Evolutionary conservation across 2,797 vertebrate species (phyloP), one percentile per base, ranked within the genome.

Genomic region (Mormyrops attenuatus): DNA sequence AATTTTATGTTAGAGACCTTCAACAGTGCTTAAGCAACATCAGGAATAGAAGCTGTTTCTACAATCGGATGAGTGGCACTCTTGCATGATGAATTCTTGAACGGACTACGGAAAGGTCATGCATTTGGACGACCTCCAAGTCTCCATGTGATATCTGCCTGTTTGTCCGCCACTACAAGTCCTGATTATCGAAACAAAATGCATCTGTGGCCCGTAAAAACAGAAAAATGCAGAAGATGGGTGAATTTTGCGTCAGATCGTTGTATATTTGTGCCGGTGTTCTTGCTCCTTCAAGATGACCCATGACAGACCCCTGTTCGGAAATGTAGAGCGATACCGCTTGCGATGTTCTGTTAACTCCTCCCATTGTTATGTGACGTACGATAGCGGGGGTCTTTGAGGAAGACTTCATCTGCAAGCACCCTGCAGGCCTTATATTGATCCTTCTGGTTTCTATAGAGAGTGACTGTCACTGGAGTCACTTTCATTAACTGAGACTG

Each of bases 101-200:
- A 44, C 38, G 15, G 8, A 3, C 20, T n/a, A 57, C 34, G 0
- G 53, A 88, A 92, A 93, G 92, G 92, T 91, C 91, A 90, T 89
- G 91, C 91, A 92, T 93, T 94, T 93, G 92, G 92, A 93, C 93
- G 92, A 90, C 90, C 91, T 93, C 91, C 94, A 94, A 92, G 91
- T 94, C 92, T 90, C 92, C 90, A 90, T 92, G 92, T 93, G 90
- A 92, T 92, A 92, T 92, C 44, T 38, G 2, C 85, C 60, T 88
- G 90, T 90, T 90, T 91, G 30, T 88, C 50, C 17, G 26, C 2
- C 47, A 15, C 26, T 80, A 2, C n/a, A n/a, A 77, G 47, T 49
- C 30, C 26, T 22, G 53, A 26, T 60, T 38, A 50, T 66, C 53
- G 3, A 63, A 60, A 49, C 13, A 22, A 22, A 49, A 86, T 38